Percentiles rank a stretch among this genome's conserved stretches.
These are phyloP conservation scores for Loris lydekkerianus DNA, from an alignment of 2,797 vertebrate genomes.

Conservation along the genomic window DNA sequence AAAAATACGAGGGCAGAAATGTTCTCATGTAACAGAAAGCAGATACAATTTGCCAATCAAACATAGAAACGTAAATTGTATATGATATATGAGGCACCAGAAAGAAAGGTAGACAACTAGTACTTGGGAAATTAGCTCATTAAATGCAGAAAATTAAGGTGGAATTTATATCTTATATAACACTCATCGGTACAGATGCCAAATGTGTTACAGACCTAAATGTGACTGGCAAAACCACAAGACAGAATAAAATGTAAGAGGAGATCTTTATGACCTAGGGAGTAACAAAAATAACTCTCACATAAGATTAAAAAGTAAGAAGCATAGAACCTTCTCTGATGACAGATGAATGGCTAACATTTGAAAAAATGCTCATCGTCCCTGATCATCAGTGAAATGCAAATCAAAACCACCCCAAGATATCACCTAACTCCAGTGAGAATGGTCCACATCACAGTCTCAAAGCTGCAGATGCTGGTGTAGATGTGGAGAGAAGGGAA, in stretches of 20 bases:
- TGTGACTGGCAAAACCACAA: neutral
- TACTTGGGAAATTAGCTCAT: slow-evolving; percentile 24
- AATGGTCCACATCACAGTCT: no score
- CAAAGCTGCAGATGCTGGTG: no score
- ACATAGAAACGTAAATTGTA: neutral
- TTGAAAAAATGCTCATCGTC: no score
- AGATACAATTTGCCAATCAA: neutral
- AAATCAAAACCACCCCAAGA: no score
- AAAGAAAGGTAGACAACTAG: neutral
- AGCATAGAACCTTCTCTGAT: no score
- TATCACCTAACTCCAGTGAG: no score
- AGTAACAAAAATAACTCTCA: slow-evolving; percentile 19
- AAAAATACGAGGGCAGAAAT: neutral
- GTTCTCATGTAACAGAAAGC: slow-evolving; percentile 1
- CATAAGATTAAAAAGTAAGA: slow-evolving; percentile 3
- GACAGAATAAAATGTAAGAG: slow-evolving; percentile 21
- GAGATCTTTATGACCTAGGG: neutral
- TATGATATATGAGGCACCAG: neutral
- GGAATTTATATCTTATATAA: neutral
- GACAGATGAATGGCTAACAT: no score
- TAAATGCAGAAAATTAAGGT: slow-evolving; percentile 31
- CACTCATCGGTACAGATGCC: neutral
- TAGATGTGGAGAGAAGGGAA: no score
- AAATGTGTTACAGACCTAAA: slow-evolving; percentile 17
- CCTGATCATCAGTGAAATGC: no score